phyloP scores from a whole-genome alignment of 2,888 invertebrate species.

The Acronicta leporina region DNA sequence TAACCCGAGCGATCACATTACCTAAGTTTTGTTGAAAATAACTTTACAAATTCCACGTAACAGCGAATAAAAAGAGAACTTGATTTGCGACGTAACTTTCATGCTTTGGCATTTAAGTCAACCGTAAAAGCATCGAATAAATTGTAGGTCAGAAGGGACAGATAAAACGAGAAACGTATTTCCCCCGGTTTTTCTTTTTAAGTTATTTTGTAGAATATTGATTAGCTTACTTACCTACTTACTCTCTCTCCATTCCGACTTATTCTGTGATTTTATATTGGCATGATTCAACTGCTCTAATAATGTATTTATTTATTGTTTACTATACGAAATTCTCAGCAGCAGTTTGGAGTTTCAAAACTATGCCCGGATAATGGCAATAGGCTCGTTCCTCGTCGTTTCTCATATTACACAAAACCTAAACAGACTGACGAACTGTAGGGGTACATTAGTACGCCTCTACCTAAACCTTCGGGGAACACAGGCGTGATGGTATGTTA shows the following conservation, averaged over 20 bases:
- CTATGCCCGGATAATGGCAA: too few species aligned
- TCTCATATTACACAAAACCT: too few species aligned
- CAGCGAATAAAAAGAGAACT: constrained; percentile 74
- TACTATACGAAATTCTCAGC: too few species aligned
- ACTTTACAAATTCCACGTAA: constrained; percentile 60
- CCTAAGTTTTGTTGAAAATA: constrained; percentile 49
- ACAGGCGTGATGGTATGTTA: too few species aligned
- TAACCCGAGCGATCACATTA: too few species aligned
- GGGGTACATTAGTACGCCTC: too few species aligned
- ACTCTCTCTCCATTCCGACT: constrained; percentile 56
- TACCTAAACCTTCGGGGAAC: too few species aligned
- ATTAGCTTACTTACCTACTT: constrained; percentile 68
- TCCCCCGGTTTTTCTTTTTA: constrained; percentile 74
- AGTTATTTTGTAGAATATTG: constrained; percentile 81
- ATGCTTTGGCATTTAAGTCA: constrained; percentile 87
- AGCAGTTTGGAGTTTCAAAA: too few species aligned
- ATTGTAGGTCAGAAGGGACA: constrained; percentile 88
- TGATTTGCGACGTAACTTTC: constrained; percentile 83
- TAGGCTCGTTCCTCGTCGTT: too few species aligned
- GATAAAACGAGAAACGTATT: constrained; percentile 81
- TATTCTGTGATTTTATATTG: constrained; percentile 47
- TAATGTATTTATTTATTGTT: background rate
- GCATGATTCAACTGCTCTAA: constrained; percentile 33
- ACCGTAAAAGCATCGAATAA: constrained; percentile 87
- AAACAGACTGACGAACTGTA: too few species aligned